Evolutionary conservation across 2,888 invertebrate genomes (phyloP).

Genomic region (Tanypteryx hageni): DNA sequence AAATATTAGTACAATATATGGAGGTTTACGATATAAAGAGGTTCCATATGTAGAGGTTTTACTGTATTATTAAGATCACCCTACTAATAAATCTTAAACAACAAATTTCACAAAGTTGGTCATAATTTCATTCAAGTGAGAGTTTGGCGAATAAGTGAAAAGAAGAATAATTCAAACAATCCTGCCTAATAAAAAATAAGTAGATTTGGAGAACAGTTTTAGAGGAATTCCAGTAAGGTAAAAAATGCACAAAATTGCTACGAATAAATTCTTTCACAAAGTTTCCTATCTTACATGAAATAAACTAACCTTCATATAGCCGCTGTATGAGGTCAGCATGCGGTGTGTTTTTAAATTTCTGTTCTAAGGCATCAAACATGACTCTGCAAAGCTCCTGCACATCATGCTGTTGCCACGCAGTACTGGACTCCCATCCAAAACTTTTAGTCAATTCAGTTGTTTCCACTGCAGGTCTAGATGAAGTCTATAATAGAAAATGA

Average conservation of each 20-base stretch:
- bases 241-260: too few relatives aligned
- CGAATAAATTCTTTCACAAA: not conserved
- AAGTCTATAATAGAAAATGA: slow-evolving; percentile 79
- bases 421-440: slow-evolving; percentile 93
- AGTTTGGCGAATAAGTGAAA: too few relatives aligned
- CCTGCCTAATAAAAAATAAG: not conserved
- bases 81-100: too few relatives aligned
- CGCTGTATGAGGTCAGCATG: slow-evolving; percentile 89
- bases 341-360: slow-evolving; percentile 88
- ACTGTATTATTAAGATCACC: too few relatives aligned
- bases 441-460: slow-evolving; percentile 91
- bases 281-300: not conserved
- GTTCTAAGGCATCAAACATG: slow-evolving; percentile 93
- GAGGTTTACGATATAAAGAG: too few relatives aligned
- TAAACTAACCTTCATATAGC: slow-evolving; percentile 81
- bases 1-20: too few relatives aligned
- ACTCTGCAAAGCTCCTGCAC: slow-evolving; percentile 93
- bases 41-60: too few relatives aligned
- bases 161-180: not conserved
- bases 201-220: too few relatives aligned
- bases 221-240: too few relatives aligned
- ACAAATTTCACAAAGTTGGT: too few relatives aligned
- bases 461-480: slow-evolving; percentile 86
- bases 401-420: slow-evolving; percentile 95
- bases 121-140: too few relatives aligned